Base-by-base conservation (phyloP, 2,797 vertebrate species). In the Rhodeus uyekii region DNA sequence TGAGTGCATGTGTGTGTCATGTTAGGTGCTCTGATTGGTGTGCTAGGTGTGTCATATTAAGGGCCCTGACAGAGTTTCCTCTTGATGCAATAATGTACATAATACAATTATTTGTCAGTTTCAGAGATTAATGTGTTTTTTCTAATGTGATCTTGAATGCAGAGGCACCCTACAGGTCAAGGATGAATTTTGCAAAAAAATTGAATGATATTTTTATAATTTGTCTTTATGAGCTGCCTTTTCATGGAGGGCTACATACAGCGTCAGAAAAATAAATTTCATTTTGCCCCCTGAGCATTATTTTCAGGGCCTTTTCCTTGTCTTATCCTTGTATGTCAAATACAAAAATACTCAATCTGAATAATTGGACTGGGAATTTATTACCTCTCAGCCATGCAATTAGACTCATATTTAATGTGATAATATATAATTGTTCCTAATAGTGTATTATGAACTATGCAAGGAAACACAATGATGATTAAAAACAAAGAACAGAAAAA, bases 301-400 rank as follows among this genome's bases (percentile, higher is more conserved):
- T n/a, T n/a, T n/a, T n/a, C n/a, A n/a, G n/a, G n/a, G n/a, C n/a
- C n/a, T n/a, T n/a, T n/a, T n/a, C n/a, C n/a, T n/a, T n/a, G 4
- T 22, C 69, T 53, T 19, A 50, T 22, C 69, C 69, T 4, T 72
- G 42, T 71, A 10, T 48, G 46, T 72, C 69, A 72, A 36, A 72
- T 72, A 53, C 29, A 53, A 19, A 72, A 50, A 72, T 34, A 34
- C 29, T 29, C 0, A 7, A 13, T 50, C 18, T 72, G 10, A 72
- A 50, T 50, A 72, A 72, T 72, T 50, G 8, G 5, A 50, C 4
- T 50, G 5, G 29, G 44, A 50, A 72, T 34, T 22, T 48, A 32
- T 71, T 46, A 72, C 46, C 46, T 22, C 46, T 72, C 46, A 34
- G 9, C 29, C 10, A 72, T 34, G 22, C 34, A 72, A 72, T 50